Base-by-base conservation (phyloP, 2,797 vertebrate species). In the Micromesistius poutassou region DNA sequence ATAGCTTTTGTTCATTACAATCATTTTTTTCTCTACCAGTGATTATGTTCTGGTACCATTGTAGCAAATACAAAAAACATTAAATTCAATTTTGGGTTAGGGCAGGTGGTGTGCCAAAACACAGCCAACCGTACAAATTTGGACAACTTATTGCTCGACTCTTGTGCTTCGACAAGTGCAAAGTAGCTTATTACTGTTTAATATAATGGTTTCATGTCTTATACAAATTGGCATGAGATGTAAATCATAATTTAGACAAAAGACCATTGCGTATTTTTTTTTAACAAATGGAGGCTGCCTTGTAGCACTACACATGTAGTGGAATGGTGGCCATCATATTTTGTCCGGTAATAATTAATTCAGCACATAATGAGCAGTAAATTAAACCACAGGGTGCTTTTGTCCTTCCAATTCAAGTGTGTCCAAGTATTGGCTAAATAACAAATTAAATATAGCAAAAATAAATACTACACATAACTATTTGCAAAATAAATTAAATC, bases 381-480 rank as follows among this genome's bases (percentile, higher is more conserved):
- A 71, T 42, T 77, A 42, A 75, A 81, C 16, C 77, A 46, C 30
- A 76, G 62, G 46, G 14, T 35, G 74, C 77, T 70, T 76, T 4
- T 55, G 6, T 71, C 3, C 73, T 76, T 74, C 40, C 68, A 62
- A 85, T 89, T 91, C 84, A 91, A 88, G 86, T 83, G 85, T 89
- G 79, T 84, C 82, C 82, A 85, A 88, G 74, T 86, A 73, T 81
- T 86, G 88, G 85, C 84, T 84, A 89, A 77, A 88, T 84, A 85
- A 87, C 83, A 89, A 62, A 86, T 91, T 87, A 93, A 92, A 92
- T 93, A 92, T 89, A 89, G 80, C 88, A 92, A 93, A 90, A 91
- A 92, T 91, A 93, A 93, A 93, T 92, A 93, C 81, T 88, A 90
- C 70, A 75, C 70, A 74, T 89, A 88, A 89, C 85, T 73, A 89